Evolutionary conservation across 2,797 vertebrate genomes (phyloP), one percentile per base, ranked within the genome.

Genomic region (Todus mexicanus): DNA sequence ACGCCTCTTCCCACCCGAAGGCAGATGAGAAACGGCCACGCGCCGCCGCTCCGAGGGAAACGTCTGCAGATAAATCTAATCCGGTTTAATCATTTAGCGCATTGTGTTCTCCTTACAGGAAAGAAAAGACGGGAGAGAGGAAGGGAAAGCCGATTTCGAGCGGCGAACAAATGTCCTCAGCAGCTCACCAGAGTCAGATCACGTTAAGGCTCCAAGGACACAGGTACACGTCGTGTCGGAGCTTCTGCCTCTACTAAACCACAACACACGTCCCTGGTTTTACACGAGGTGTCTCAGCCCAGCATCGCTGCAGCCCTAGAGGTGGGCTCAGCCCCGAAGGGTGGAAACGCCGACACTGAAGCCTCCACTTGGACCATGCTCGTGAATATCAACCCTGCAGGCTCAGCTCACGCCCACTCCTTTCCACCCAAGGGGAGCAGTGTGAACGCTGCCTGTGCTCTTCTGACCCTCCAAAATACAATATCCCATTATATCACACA

Each of bases 201-300:
- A 4, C 4, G 23, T 50, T 25, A 77, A 21, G 26, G 5, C 65
- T 37, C 59, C 2, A 4, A 59, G 64, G 53, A 33, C 16, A 21
- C 19, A 9, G 0, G 1, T 6, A 22, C 57, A 31, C 0, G 4
- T 7, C 27, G 31, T 8, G 75, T 20, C 15, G 4, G 14, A 88
- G 66, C n/a, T 53, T 20, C 33, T 21, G 66, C n/a, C 50, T 20
- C 33, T 21, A 40, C 16, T 38, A 12, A 76, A 66, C 53, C 7
- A 5, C 4, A 42, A 40, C 0, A 1, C 15, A 6, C 20, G 10
- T 48, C n/a, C 27, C 13, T 1, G 0, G 15, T 40, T 69, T 27
- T 3, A 9, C 47, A 22, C 1, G 1, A 63, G 48, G 33, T 7
- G 16, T 16, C 42, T 17, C 50, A 26, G 47, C 10, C 64, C n/a